phyloP scores from a whole-genome alignment of 2,797 vertebrate genomes.

The Myotis findleyi region DNA sequence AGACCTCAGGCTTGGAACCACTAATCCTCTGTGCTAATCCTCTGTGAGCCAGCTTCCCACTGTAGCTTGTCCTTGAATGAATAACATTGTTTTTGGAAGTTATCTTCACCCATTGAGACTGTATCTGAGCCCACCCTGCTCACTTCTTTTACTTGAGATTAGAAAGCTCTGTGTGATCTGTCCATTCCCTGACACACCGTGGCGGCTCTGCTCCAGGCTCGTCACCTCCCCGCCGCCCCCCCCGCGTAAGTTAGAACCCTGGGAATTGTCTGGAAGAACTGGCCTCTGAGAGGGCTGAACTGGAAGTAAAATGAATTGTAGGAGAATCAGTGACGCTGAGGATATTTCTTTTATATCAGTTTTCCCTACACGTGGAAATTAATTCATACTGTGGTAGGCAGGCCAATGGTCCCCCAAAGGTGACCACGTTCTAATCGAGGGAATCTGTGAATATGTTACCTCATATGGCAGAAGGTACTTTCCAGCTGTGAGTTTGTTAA shows the following conservation, averaged over 20 bases:
- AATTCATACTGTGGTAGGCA: neutral
- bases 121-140: neutral
- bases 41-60: neutral
- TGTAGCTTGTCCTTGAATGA: neutral
- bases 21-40: too few relatives aligned
- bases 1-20: neutral
- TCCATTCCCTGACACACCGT: neutral
- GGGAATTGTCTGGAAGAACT: neutral
- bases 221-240: too few relatives aligned
- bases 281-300: neutral
- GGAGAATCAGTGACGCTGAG: neutral
- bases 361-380: neutral
- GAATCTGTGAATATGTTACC: neutral
- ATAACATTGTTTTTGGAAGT: neutral
- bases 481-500: neutral
- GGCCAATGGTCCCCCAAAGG: neutral
- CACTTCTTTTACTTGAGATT: neutral
- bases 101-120: neutral
- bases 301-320: neutral
- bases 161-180: neutral
- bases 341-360: neutral
- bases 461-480: neutral
- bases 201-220: accelerated
- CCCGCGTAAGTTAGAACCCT: neutral
- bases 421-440: neutral